Conservation (phyloP, 1,140 invertebrate species). For the Chymomyza costata region DNA sequence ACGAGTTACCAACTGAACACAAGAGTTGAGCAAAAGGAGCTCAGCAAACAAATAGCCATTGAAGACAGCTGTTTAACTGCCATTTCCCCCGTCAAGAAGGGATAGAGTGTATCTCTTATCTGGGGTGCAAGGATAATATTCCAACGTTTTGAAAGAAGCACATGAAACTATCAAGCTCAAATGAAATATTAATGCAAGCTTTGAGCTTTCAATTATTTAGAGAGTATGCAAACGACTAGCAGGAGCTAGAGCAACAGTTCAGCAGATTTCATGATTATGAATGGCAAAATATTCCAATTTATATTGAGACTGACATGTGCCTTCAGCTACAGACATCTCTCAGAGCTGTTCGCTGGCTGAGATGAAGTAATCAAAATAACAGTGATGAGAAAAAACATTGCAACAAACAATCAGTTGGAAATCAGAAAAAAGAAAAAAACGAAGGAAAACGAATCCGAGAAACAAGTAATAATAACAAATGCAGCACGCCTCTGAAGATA, state of each 20-base stretch:
- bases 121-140: too few species aligned
- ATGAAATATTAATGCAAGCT: constrained; percentile 70
- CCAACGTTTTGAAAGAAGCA: too few species aligned
- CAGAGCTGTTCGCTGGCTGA: too few species aligned
- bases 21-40: not conserved
- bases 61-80: constrained; percentile 57
- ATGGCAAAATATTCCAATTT: constrained; percentile 59
- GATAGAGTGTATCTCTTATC: too few species aligned
- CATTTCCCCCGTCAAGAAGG: too few species aligned
- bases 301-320: constrained; percentile 26
- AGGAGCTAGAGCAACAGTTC: constrained; percentile 20
- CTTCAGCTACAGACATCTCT: constrained; percentile 55
- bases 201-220: constrained; percentile 69
- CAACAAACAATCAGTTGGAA: not conserved
- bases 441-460: constrained; percentile 49
- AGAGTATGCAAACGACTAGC: too few species aligned
- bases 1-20: constrained; percentile 36
- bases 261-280: constrained; percentile 1
- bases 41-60: constrained; percentile 56
- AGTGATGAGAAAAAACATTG: constrained; percentile 57
- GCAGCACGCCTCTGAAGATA: too few species aligned
- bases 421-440: constrained; percentile 19
- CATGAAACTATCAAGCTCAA: constrained; percentile 70
- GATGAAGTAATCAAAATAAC: not conserved
- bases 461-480: constrained; percentile 62